Evolutionary conservation across 2,797 vertebrate genomes (phyloP).

Genomic region (Acanthopagrus latus): DNA sequence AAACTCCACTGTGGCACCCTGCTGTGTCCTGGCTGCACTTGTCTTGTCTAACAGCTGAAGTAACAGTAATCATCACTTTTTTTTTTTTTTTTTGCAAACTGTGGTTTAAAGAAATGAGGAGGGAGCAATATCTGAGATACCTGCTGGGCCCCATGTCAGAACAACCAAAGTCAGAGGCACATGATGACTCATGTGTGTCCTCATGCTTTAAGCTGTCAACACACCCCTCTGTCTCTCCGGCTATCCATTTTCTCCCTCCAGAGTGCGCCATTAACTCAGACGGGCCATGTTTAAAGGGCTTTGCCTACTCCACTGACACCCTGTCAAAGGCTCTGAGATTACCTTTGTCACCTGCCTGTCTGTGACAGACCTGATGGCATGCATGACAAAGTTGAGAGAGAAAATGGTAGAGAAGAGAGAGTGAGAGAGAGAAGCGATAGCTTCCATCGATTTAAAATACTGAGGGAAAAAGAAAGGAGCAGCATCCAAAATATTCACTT

Average conservation of each 20-base stretch:
- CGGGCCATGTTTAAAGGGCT: slow-evolving; percentile 77
- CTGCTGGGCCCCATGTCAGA: slow-evolving; percentile 57
- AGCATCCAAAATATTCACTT: slow-evolving; percentile 29
- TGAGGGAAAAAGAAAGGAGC: not conserved
- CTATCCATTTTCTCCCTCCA: slow-evolving; percentile 68
- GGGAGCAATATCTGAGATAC: slow-evolving; percentile 37
- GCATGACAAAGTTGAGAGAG: slow-evolving; percentile 62
- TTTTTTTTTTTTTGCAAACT: slow-evolving; percentile 32
- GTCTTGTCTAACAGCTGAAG: slow-evolving; percentile 12
- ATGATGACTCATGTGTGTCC: slow-evolving; percentile 52
- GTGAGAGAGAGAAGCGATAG: slow-evolving; percentile 36
- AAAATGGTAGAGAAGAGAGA: slow-evolving; percentile 51
- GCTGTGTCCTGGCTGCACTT: slow-evolving; percentile 12
- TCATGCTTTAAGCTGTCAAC: slow-evolving; percentile 59
- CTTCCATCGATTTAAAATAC: slow-evolving; percentile 9
- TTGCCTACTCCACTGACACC: slow-evolving; percentile 72
- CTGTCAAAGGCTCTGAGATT: slow-evolving; percentile 80
- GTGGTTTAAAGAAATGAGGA: slow-evolving; percentile 54
- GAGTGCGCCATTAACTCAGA: slow-evolving; percentile 77
- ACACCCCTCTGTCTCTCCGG: slow-evolving; percentile 52
- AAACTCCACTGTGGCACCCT: slow-evolving; percentile 18
- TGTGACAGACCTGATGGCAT: slow-evolving; percentile 63
- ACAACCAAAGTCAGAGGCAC: slow-evolving; percentile 45
- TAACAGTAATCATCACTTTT: slow-evolving; percentile 38
- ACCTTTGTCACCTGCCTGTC: slow-evolving; percentile 73